These are phyloP conservation scores for Ligdia adustata DNA, from an alignment of 2,888 invertebrate species.

Conservation along the genomic window DNA sequence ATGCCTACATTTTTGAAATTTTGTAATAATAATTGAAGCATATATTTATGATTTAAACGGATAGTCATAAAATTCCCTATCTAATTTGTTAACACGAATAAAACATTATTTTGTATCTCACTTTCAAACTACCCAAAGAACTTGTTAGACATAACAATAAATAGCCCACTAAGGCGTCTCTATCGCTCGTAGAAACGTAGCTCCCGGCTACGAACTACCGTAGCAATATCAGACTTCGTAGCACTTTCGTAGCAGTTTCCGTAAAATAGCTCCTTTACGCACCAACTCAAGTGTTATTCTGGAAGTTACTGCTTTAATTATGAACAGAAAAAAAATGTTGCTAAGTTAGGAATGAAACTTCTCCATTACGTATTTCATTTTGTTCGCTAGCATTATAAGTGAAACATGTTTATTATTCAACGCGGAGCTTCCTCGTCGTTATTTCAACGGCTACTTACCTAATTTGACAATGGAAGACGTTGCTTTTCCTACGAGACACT, in stretches of 20 bases:
- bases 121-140: not conserved
- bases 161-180: not conserved
- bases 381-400: slow-evolving; percentile 37
- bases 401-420: slow-evolving; percentile 50
- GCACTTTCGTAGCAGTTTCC: slow-evolving; percentile 10
- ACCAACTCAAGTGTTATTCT: slow-evolving; percentile 19
- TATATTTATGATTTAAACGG: not conserved
- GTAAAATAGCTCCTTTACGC: slow-evolving; percentile 12
- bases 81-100: not conserved
- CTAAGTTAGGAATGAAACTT: slow-evolving; percentile 36
- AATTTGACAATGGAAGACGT: slow-evolving; percentile 48
- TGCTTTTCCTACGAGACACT: slow-evolving; percentile 39
- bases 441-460: slow-evolving; percentile 46
- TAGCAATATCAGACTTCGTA: slow-evolving; percentile 7
- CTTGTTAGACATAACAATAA: slow-evolving; percentile 4
- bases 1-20: not conserved
- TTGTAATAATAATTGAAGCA: no score
- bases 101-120: not conserved
- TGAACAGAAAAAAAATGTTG: slow-evolving; percentile 35
- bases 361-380: slow-evolving; percentile 40
- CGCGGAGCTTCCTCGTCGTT: slow-evolving; percentile 41
- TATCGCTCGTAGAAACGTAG: slow-evolving; percentile 10
- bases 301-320: slow-evolving; percentile 36
- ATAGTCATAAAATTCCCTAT: not conserved
- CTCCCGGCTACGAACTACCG: slow-evolving; percentile 14